Base-by-base conservation (phyloP, 1,140 invertebrate species). In the Hylyphantes graminicola region DNA sequence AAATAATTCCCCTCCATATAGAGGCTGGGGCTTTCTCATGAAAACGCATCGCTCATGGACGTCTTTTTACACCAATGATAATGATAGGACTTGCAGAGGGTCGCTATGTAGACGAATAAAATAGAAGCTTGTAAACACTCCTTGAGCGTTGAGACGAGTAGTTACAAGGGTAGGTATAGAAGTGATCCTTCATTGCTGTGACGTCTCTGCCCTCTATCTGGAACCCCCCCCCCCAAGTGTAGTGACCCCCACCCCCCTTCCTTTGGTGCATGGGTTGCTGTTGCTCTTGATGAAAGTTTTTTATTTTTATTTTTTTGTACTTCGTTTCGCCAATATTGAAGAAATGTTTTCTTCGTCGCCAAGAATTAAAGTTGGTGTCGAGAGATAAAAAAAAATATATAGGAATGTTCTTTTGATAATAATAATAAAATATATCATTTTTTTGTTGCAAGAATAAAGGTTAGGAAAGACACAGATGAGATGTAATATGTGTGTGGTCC, bases 31-130 rank as follows among this genome's bases (percentile, higher is more conserved):
- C 63, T 53, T 64, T 55, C 61, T 53, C 76, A 55, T 78, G 77
- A 80, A 80, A 59, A 67, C 77, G 70, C 65, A 80, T 81, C 79
- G 57, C 50, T 81, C 79, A 81, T 81, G n/a, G 17, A 35, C 63
- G 68, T 81, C 67, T 73, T 73, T 81, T 81, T 73, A 73, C 79
- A 81, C 68, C 79, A 81, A 54, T 81, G 79, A 81, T 81, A 81
- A 81, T 72, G 68, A 81, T 72, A 73, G 79, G 79, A 81, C 57
- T 73, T 5, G 79, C n/a, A 68, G 68, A 81, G 50, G 17, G 57
- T 81, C 51, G 12, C 8, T 63, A 54, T 72, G 48, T 73, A 48
- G 68, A 81, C 67, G 67, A 81, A 81, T 73, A 72, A 73, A 81
- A 73, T 81, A 63, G 68, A 73, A 81, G 79, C 68, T 81, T 72